phyloP scores from a whole-genome alignment of 2,888 invertebrate species.

The Camponotus fellah region DNA sequence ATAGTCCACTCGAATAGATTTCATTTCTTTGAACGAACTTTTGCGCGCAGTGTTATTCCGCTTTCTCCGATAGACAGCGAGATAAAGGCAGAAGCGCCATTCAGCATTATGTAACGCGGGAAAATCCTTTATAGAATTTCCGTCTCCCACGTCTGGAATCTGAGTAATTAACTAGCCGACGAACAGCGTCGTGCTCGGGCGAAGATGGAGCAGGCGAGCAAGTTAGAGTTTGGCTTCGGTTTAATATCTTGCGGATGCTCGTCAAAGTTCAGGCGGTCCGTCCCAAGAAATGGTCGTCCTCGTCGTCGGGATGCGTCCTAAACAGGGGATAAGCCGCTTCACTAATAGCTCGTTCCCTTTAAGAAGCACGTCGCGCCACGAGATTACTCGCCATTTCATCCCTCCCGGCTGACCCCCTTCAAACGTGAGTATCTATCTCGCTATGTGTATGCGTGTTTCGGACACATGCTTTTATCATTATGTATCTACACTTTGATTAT shows the following conservation, averaged over 20 bases:
- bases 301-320: conserved; percentile 1
- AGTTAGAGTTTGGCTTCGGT: conserved; percentile 50
- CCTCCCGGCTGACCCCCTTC: conserved; percentile 16
- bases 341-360: conserved; percentile 51
- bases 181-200: conserved; percentile 54
- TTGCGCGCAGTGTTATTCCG: conserved; percentile 70
- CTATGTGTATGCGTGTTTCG: background rate
- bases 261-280: conserved; percentile 46
- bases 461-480: conserved; percentile 22
- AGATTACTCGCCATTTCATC: conserved; percentile 47
- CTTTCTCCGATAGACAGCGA: conserved; percentile 50
- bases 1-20: conserved; percentile 75
- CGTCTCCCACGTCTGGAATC: conserved; percentile 57
- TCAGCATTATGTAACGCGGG: conserved; percentile 40
- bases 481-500: conserved; percentile 7
- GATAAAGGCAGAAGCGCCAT: conserved; percentile 45
- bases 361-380: conserved; percentile 41
- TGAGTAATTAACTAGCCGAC: conserved; percentile 70
- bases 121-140: conserved; percentile 59
- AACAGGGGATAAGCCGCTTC: conserved; percentile 40
- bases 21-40: conserved; percentile 73
- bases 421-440: background rate
- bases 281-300: conserved; percentile 40
- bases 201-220: conserved; percentile 38
- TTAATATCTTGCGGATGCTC: conserved; percentile 57